Percentiles rank a stretch among this genome's conserved stretches.
Conservation (phyloP, 1,140 invertebrate species). For the Psix sp. region DNA sequence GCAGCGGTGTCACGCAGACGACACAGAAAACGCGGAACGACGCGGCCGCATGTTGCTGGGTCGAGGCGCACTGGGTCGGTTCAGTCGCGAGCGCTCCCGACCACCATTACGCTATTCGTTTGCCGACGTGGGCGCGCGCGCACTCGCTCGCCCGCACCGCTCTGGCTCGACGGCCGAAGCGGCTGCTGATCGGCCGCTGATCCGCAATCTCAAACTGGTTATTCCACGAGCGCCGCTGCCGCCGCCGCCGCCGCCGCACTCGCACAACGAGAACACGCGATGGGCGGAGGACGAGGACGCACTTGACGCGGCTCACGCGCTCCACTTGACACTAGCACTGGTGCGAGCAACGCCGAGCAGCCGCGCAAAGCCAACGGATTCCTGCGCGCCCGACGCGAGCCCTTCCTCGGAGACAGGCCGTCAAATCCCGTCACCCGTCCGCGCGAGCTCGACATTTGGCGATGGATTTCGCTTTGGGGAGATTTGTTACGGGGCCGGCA, state of each 20-base stretch:
- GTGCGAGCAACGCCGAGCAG: conserved; percentile 10
- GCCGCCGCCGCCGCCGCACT: background rate
- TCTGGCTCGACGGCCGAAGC: background rate
- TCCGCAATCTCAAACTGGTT: too few species aligned
- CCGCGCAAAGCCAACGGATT: conserved; percentile 35
- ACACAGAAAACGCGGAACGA: conserved; percentile 32
- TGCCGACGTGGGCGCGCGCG: conserved; percentile 50
- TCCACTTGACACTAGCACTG: conserved; percentile 5
- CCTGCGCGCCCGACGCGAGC: conserved; percentile 58
- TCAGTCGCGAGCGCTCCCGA: conserved; percentile 13
- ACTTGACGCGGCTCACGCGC: conserved; percentile 2
- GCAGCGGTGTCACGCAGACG: conserved; percentile 14
- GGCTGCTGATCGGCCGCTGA: background rate
- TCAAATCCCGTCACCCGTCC: conserved; percentile 62
- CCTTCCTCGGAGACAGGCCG: conserved; percentile 63
- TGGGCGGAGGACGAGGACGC: conserved; percentile 28
- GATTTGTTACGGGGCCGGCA: conserved; percentile 67
- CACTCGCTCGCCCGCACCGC: conserved; percentile 40
- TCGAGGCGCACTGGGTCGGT: conserved; percentile 2
- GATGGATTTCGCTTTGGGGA: conserved; percentile 46
- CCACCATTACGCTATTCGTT: conserved; percentile 49
- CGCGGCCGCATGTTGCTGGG: conserved; percentile 39
- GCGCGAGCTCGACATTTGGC: conserved; percentile 65
- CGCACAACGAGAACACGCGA: conserved; percentile 22
- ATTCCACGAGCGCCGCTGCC: background rate